Evolutionary conservation across 23 tunicate species (phyloP), one percentile per base, ranked within the genome.

Genomic region (Ascidia mentula): DNA sequence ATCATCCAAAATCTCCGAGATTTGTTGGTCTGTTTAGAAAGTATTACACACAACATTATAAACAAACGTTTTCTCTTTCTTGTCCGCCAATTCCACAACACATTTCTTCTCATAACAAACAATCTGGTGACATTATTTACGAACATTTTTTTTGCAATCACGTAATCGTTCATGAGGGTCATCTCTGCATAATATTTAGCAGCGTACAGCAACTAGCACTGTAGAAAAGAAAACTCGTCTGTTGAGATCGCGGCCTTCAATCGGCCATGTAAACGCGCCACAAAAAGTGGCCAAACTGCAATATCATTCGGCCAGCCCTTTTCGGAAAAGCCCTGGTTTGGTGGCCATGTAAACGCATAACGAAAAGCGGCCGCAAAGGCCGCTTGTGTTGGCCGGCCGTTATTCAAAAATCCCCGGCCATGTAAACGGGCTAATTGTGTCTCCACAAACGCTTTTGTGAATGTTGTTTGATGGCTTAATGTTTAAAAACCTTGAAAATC

Each of bases 351-450:
- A 12, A 9, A 28, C 28, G 28, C 65, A 53, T 9, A 28, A 9
- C 24, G 65, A 28, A 53, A 53, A 53, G 24, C 12, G 65, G 65
- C 65, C 65, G n/a, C n/a, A n/a, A 53, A 28, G 65, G 28, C 65
- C 7, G 4, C 65, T 53, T 53, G 22, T 53, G 22, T 42, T 15
- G 53, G 53, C 53, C 15, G 53, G 53, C 53, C 53, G 53, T 42
- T 15, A 9, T 42, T 42, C 15, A 42, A 42, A 42, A 42, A 53
- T 26, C 65, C 65, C 22, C 65, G 65, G 65, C 65, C 65, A 53
- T 53, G 65, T 53, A 53, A 53, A 53, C 65, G 65, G 65, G 65
- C 65, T 53, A 53, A 53, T 42, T 42, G 53, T 42, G 53, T 42
- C 53, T n/a, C n/a, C n/a, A n/a, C n/a, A n/a, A n/a, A n/a, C n/a